Evolutionary conservation across 2,888 invertebrate species (phyloP), one percentile per base, ranked within the genome.

Genomic region (Cerastis rubricosa): DNA sequence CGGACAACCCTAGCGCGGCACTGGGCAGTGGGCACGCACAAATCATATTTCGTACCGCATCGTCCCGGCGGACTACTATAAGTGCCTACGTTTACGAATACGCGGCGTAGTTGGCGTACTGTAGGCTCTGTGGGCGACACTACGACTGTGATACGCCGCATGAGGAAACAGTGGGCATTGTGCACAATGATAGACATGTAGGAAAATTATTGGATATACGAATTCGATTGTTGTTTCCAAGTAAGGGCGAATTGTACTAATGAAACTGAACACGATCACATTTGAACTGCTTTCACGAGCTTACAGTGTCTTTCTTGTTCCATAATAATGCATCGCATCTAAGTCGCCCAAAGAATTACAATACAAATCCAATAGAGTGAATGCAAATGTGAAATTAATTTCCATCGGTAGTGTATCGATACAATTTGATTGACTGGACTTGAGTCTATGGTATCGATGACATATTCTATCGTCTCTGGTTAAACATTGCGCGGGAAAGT

Each of bases 1-100:
- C 43, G n/a, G 71, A 5, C 78, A 81, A 14, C 87, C 82, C 76
- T 81, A 69, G 40, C 14, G 47, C 35, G 65, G 29, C 49, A 64
- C 22, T 4, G 51, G 45, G 29, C 49, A 64, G 17, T 4, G 51
- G 45, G 35, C 89, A 89, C 85, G 83, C 87, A 89, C 88, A 84
- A 83, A 85, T 89, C 84, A 89, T 84, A 88, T 83, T 85, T 81
- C 65, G 79, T 85, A 71, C 74, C 83, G 80, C 73, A 29, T 35
- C 71, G 76, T 71, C 82, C 78, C 71, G 35, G 70, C 73, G 80
- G 84, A 71, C 68, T 61, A 51, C 69, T 80, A 59, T 66, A 71
- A 72, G 63, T 69, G 65, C 71, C 83, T 70, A 74, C 71, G 59
- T 64, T 74, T 70, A 82, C 45, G 51, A 51, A 71, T 67, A 54